phyloP scores from a whole-genome alignment of 35 echinoderm and acorn worm genomes.

The Heliocidaris erythrogramma region DNA sequence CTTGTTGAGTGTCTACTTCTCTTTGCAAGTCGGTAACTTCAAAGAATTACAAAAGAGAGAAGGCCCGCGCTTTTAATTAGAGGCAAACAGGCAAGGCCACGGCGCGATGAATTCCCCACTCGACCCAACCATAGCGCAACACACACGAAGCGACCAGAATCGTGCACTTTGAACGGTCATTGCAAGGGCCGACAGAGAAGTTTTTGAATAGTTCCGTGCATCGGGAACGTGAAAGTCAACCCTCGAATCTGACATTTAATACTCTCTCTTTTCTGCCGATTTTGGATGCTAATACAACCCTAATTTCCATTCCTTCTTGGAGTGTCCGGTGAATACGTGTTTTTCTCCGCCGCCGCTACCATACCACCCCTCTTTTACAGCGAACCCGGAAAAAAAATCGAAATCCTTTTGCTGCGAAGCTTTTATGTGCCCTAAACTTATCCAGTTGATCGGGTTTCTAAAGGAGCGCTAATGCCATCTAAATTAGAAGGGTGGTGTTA shows the following conservation, averaged over 20 bases:
- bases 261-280: not conserved
- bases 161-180: not conserved
- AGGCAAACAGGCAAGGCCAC: not conserved
- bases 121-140: too few relatives aligned
- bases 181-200: not conserved
- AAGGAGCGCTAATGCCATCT: constrained; percentile 60
- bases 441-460: constrained; percentile 57
- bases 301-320: not conserved
- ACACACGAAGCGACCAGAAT: not conserved
- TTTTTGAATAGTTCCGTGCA: not conserved
- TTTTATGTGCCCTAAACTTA: constrained; percentile 38
- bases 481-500: constrained; percentile 73
- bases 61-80: not conserved
- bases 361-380: not conserved
- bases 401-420: constrained; percentile 27
- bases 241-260: constrained; percentile 17
- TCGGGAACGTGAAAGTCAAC: constrained; percentile 26
- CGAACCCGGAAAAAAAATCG: constrained; percentile 6
- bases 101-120: not conserved
- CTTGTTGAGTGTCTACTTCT: not conserved
- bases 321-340: not conserved
- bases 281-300: not conserved
- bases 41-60: not conserved
- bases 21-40: not conserved
- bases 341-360: not conserved